These are phyloP conservation scores for Sebastolobus altivelis DNA, from an alignment of 2,797 vertebrate genomes.

Conservation along the genomic window DNA sequence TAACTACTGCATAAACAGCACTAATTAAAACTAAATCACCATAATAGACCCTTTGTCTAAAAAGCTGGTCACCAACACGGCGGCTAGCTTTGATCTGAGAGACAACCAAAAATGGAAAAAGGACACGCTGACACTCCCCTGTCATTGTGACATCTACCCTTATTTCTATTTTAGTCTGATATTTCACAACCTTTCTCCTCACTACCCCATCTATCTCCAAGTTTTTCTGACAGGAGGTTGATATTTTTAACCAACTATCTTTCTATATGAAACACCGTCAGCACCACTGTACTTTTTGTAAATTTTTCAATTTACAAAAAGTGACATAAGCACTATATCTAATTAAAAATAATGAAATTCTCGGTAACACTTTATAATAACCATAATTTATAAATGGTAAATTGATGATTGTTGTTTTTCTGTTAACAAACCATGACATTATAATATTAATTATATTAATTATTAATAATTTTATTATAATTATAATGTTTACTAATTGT, in stretches of 20 bases:
- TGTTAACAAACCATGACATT: no score
- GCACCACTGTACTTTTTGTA: not conserved
- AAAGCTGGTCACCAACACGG: constrained; percentile 17
- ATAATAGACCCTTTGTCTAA: constrained; percentile 33
- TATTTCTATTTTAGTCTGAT: constrained; percentile 37
- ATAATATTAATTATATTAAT: no score
- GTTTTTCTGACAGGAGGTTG: not conserved
- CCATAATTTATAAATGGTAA: no score
- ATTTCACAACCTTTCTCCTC: constrained; percentile 19
- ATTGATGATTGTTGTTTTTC: no score
- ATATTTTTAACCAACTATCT: constrained; percentile 11
- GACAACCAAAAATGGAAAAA: constrained; percentile 14
- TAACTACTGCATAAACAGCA: constrained; percentile 31
- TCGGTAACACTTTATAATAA: no score
- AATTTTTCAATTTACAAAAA: not conserved
- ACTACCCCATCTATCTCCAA: not conserved
- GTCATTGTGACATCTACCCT: constrained; percentile 19
- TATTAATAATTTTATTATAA: no score
- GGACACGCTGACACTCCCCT: constrained; percentile 16
- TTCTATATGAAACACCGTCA: constrained; percentile 8
- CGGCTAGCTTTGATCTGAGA: constrained; percentile 37
- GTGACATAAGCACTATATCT: not conserved
- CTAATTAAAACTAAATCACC: constrained; percentile 47
- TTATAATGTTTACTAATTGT: no score
- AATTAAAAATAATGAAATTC: not conserved